Percentiles rank a stretch among this genome's conserved stretches.
These are phyloP conservation scores for Phenacoccus solenopsis DNA, from an alignment of 1,140 invertebrate species.

Conservation along the genomic window DNA sequence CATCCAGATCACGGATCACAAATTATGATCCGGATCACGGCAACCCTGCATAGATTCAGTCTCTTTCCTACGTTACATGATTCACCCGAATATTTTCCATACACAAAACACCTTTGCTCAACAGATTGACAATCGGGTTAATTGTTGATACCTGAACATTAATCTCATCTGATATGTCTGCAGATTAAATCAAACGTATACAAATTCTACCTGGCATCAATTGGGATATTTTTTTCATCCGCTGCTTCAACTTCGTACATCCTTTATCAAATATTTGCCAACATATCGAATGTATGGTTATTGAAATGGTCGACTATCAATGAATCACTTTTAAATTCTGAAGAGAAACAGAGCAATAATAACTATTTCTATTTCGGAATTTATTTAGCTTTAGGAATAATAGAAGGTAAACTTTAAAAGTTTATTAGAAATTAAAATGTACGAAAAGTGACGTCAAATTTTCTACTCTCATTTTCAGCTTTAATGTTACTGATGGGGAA, in stretches of 20 bases:
- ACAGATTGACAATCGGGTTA: too few relatives aligned
- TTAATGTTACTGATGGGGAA: not conserved
- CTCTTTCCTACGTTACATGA: too few relatives aligned
- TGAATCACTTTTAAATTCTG: slow-evolving; percentile 31
- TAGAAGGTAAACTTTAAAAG: slow-evolving; percentile 57
- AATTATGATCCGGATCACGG: too few relatives aligned
- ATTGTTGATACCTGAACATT: too few relatives aligned
- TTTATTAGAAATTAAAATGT: too few relatives aligned
- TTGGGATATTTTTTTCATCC: slow-evolving; percentile 60
- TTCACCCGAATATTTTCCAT: too few relatives aligned
- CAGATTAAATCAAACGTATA: slow-evolving; percentile 81
- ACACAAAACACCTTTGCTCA: too few relatives aligned
- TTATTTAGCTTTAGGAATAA: slow-evolving; percentile 71
- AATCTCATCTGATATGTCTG: slow-evolving; percentile 27
- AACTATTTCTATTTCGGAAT: slow-evolving; percentile 74
- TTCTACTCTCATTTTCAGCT: not conserved
- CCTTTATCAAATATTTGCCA: slow-evolving; percentile 73
- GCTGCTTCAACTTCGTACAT: slow-evolving; percentile 70
- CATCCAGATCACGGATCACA: too few relatives aligned
- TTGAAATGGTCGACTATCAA: slow-evolving; percentile 59
- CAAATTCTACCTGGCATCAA: slow-evolving; percentile 73
- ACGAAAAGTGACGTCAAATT: not conserved
- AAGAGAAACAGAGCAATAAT: slow-evolving; percentile 43
- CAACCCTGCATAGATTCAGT: too few relatives aligned
- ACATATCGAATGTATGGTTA: slow-evolving; percentile 88